Percentiles rank a stretch among this genome's conserved stretches.
phyloP scores from a whole-genome alignment of 2,113 vertebrate species.

The Notechis scutatus region DNA sequence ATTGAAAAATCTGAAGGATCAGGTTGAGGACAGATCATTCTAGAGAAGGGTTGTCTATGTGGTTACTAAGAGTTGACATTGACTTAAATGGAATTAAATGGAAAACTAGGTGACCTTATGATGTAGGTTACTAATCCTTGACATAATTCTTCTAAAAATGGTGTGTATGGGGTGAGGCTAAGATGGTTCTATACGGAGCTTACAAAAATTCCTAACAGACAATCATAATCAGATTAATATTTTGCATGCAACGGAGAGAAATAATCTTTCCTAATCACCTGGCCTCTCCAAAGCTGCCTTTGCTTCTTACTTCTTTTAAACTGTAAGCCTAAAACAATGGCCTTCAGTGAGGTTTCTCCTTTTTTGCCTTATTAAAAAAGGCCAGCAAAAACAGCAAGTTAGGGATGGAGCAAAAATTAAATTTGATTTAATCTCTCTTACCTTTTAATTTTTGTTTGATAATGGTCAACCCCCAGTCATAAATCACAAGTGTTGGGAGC shows the following conservation, averaged over 20 bases:
- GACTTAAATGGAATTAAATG: not conserved
- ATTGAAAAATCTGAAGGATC: too few species aligned
- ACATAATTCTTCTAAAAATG: not conserved
- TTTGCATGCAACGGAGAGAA: not conserved
- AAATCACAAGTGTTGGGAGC: too few species aligned
- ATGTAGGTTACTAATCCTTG: not conserved
- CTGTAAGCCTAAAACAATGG: not conserved
- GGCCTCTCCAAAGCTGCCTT: not conserved
- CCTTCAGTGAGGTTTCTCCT: not conserved
- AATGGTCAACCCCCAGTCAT: not conserved
- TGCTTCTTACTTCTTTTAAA: not conserved
- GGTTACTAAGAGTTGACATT: not conserved
- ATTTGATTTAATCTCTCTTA: not conserved
- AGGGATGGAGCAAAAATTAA: not conserved
- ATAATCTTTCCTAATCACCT: not conserved
- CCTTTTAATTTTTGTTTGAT: not conserved
- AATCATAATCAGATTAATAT: not conserved
- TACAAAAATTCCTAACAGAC: not conserved
- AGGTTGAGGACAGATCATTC: too few species aligned
- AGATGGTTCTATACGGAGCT: not conserved
- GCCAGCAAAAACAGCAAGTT: not conserved
- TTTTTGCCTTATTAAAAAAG: not conserved
- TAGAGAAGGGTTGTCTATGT: not conserved
- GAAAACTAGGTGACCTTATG: not conserved
- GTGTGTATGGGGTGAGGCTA: not conserved